Evolutionary conservation across 2,113 vertebrate species (phyloP).

Genomic region (Ciconia maguari): DNA sequence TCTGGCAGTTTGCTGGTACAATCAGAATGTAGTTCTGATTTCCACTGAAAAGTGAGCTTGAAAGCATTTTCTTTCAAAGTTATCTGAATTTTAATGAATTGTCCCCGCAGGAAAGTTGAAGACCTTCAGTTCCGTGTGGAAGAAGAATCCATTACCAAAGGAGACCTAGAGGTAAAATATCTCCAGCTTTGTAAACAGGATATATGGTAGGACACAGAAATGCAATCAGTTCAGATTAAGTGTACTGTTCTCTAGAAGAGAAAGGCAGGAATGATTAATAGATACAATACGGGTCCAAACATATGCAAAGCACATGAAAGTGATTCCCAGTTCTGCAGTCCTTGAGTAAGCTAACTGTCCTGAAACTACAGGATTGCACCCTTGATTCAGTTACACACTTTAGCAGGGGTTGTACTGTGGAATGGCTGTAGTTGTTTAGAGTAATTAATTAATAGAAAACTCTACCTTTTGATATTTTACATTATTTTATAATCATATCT

Average conservation of each 20-base stretch:
- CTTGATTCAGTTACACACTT: background rate
- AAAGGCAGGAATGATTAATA: background rate
- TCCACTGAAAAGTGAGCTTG: background rate
- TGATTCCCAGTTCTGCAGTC: background rate
- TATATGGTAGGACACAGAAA: background rate
- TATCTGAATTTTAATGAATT: slow-evolving; percentile 35
- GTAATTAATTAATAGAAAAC: background rate
- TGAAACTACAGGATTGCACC: background rate
- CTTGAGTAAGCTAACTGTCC: background rate
- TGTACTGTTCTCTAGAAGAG: background rate
- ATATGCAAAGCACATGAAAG: background rate
- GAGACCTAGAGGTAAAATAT: slow-evolving; percentile 95
- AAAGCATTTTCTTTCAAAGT: background rate
- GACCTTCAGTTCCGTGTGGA: slow-evolving; percentile 98
- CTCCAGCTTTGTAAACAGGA: background rate
- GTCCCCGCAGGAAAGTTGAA: slow-evolving; percentile 89
- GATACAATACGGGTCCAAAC: background rate
- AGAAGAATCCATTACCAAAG: slow-evolving; percentile 98
- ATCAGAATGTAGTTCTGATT: background rate
- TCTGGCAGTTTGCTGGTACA: background rate
- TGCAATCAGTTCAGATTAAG: background rate
- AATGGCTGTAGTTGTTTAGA: background rate
- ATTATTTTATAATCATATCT: background rate
- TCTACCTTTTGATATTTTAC: background rate
- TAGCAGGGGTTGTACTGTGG: background rate